A percentile compares a stretch with the other conserved stretches of the same genome.
Conservation (phyloP, 2,888 invertebrate genomes). For the Dryocosmus kuriphilus region DNA sequence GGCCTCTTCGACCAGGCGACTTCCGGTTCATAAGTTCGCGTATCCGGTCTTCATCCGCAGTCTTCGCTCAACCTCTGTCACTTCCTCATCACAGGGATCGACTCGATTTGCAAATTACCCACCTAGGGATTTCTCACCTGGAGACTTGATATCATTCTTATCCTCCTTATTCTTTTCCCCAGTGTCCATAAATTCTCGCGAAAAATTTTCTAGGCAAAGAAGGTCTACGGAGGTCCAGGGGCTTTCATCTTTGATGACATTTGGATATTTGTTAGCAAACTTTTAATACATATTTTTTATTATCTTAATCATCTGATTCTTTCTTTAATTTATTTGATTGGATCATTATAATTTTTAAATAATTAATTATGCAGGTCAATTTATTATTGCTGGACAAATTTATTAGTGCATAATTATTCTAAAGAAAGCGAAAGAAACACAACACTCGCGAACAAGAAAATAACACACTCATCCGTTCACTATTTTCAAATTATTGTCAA, state of each 20-base stretch:
- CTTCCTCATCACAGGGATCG: slow-evolving; percentile 3
- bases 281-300: background rate
- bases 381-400: no score
- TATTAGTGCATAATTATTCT: no score
- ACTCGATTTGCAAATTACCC: background rate
- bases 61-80: slow-evolving; percentile 49
- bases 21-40: slow-evolving; percentile 23
- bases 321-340: background rate
- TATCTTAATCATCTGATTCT: background rate
- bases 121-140: slow-evolving; percentile 28
- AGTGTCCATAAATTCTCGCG: slow-evolving; percentile 87
- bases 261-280: background rate
- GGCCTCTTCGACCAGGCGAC: slow-evolving; percentile 56
- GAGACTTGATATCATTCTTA: slow-evolving; percentile 47
- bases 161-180: slow-evolving; percentile 79
- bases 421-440: background rate
- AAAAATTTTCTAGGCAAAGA: slow-evolving; percentile 90
- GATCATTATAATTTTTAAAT: no score
- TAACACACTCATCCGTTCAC: background rate
- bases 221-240: slow-evolving; percentile 76
- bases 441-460: background rate
- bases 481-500: background rate
- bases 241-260: slow-evolving; percentile 64
- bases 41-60: slow-evolving; percentile 53
- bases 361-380: no score